These are phyloP conservation scores for Phyto melanocephala DNA, from an alignment of 2,888 invertebrate genomes.

Conservation along the genomic window DNA sequence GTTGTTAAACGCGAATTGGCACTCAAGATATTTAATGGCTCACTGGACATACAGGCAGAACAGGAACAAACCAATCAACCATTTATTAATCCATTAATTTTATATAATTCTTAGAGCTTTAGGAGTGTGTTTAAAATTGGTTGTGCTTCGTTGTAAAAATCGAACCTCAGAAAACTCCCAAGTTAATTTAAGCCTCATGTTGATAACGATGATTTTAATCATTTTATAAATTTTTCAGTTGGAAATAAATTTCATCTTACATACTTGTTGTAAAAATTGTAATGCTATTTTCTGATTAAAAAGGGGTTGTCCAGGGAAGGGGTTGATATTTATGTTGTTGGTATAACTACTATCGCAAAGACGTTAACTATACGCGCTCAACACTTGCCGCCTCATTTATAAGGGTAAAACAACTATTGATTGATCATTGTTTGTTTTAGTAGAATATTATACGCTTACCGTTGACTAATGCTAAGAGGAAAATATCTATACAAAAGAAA, in stretches of 20 bases:
- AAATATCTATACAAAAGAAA: slow-evolving; percentile 51
- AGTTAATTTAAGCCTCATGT: slow-evolving; percentile 38
- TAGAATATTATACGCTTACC: slow-evolving; percentile 29
- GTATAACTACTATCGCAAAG: slow-evolving; percentile 5
- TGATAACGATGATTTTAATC: slow-evolving; percentile 53
- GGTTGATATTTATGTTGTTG: slow-evolving; percentile 23
- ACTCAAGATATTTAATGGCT: slow-evolving; percentile 76
- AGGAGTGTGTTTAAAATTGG: slow-evolving; percentile 24
- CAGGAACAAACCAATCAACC: slow-evolving; percentile 20
- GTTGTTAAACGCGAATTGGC: slow-evolving; percentile 71
- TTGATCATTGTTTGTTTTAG: slow-evolving; percentile 48
- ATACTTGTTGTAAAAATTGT: slow-evolving; percentile 24
- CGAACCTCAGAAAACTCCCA: slow-evolving; percentile 57
- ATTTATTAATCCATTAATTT: slow-evolving; percentile 1
- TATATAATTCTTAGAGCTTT: background rate
- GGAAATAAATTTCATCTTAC: background rate
- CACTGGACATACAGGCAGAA: slow-evolving; percentile 50
- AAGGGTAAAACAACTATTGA: slow-evolving; percentile 47
- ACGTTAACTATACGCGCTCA: background rate
- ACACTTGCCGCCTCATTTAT: background rate
- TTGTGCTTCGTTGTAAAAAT: slow-evolving; percentile 36
- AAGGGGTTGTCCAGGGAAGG: slow-evolving; percentile 31
- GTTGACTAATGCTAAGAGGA: background rate
- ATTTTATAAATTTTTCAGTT: slow-evolving; percentile 17
- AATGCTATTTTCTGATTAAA: slow-evolving; percentile 29